Evolutionary conservation across 2,797 vertebrate species (phyloP).

Genomic region (Clarias pachynema): DNA sequence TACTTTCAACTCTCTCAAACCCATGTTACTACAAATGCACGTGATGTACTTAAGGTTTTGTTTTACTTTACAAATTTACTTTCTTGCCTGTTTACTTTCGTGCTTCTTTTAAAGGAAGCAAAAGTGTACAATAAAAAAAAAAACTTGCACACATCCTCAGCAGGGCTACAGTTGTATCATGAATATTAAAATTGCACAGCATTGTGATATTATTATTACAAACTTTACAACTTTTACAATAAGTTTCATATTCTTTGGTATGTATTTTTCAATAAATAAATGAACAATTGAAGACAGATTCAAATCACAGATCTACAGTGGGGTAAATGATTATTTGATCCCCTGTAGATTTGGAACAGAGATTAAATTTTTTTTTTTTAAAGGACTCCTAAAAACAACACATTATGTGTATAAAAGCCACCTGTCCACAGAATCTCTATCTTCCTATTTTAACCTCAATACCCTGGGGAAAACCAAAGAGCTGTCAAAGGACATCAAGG

Average conservation of each 20-base stretch:
- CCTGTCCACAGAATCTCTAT: no score
- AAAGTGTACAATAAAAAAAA: background rate
- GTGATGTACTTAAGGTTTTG: background rate
- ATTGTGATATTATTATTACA: background rate
- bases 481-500: no score
- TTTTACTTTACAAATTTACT: background rate
- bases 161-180: background rate
- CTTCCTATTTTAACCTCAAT: no score
- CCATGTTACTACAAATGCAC: background rate
- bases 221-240: background rate
- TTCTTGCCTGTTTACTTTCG: background rate
- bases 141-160: background rate
- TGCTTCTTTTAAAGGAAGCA: no score
- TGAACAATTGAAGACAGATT: no score
- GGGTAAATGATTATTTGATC: no score
- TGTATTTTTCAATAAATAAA: background rate
- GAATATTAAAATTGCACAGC: background rate
- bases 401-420: no score
- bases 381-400: no score
- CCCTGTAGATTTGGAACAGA: no score
- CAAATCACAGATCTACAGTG: no score
- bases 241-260: background rate
- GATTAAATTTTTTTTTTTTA: no score
- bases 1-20: background rate
- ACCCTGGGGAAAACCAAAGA: no score